Base-by-base conservation (phyloP, 2,888 invertebrate genomes). In the Aradus depressus region DNA sequence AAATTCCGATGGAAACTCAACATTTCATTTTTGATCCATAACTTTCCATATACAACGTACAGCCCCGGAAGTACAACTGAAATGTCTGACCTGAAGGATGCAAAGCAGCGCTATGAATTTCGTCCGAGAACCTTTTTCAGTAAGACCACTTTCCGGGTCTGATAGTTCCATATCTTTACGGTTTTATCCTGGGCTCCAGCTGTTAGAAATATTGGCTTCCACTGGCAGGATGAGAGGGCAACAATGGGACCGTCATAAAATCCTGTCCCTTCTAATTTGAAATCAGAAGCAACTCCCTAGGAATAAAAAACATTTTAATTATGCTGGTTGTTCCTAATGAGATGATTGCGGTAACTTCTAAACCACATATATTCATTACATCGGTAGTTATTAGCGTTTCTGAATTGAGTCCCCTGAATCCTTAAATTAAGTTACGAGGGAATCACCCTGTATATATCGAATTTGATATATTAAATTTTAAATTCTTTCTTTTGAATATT, bases 191-290 rank as follows among this genome's bases (percentile, higher is more conserved):
- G 70, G 55, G 77, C 76, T 38, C 85, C 84, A 48, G 69, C 73
- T 1, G 93, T 92, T 70, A 92, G 81, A 55, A 92, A 79, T 50
- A 92, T 79, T 0, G 92, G 85, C 65, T 92, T 92, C 82, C 93
- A 87, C 1, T 83, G 76, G 64, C 93, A 92, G 59, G 87, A 75
- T 2, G 89, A 84, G 28, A 95, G 68, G 3, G 82, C 81, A 35
- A 81, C 80, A 37, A 95, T 84, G 8, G 80, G 74, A 0, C 85
- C 89, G 54, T 83, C 81, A 66, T 95, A 93, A 63, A 87, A 75
- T 0, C 79, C 71, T 52, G 82, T 78, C 0, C 87, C 87, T 12
- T 84, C 72, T 31, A 81, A 77, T 6, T 69, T 65, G 60, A 85
- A 81, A n/a, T 70, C 58, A 64, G 54, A 25, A 10, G 42, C 31